Conservation (phyloP, 2,113 vertebrate genomes). For the Poecile atricapillus region DNA sequence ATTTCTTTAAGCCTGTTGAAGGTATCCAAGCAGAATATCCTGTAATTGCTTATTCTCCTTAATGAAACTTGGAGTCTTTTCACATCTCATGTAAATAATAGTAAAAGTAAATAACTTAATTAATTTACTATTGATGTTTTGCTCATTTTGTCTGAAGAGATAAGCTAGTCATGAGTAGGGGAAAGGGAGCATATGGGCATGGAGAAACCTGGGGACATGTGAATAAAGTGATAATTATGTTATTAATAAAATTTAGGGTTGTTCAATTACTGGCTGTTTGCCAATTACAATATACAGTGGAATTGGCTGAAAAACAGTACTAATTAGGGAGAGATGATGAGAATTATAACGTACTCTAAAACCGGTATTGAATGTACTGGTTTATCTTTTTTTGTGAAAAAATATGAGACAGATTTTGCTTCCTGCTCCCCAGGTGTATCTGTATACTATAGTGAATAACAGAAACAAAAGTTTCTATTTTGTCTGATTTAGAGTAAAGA, state of each 20-base stretch:
- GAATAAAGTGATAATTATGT: background rate
- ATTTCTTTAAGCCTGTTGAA: slow-evolving; percentile 59
- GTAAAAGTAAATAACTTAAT: slow-evolving; percentile 48
- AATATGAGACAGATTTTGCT: background rate
- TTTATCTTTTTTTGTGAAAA: background rate
- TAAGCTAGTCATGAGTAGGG: background rate
- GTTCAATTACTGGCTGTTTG: background rate
- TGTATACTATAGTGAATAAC: background rate
- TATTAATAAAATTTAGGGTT: background rate
- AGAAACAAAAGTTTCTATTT: background rate
- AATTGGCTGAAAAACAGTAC: background rate
- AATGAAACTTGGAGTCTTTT: slow-evolving; percentile 50
- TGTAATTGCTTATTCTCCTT: slow-evolving; percentile 60
- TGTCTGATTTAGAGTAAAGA: background rate
- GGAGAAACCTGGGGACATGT: background rate
- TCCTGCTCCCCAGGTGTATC: background rate
- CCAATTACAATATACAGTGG: background rate
- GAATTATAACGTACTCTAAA: background rate
- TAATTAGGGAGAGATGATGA: background rate
- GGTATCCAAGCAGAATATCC: slow-evolving; percentile 53
- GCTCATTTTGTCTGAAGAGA: slow-evolving; percentile 37
- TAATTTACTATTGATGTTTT: slow-evolving; percentile 52
- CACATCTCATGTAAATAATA: slow-evolving; percentile 49
- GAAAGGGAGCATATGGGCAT: background rate
- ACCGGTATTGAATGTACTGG: background rate